Base-by-base conservation (phyloP, 2,113 vertebrate genomes). In the Crotalus horridus region DNA sequence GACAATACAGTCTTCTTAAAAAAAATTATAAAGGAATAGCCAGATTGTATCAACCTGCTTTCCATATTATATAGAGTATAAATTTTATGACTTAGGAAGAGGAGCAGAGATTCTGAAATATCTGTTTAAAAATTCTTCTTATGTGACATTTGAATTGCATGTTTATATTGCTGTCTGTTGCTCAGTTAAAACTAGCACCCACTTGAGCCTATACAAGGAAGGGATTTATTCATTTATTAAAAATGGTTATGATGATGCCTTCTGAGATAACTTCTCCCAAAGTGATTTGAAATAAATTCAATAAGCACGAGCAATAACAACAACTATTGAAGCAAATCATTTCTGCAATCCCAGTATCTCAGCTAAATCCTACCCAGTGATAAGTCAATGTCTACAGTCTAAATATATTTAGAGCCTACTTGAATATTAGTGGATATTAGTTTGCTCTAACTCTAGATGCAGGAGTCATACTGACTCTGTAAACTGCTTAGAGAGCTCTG, bases 101-200 rank as follows among this genome's bases (percentile, higher is more conserved):
- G 58, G 1, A 29, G 90, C 0, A 12, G 26, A 86, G 64, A 29
- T 4, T 74, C 74, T 88, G 15, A 23, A 46, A 2, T 93, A 48
- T 92, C 86, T 89, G 6, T 64, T 92, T 91, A 53, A 92, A 56
- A 87, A 23, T 46, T 86, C 86, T 48, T 21, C 39, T 91, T 93
- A 59, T 94, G n/a, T n/a, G 54, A 54, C 6, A 24, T 92, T 92
- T 94, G 56, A 89, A 81, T 54, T 48, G 59, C 5, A 48, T 91
- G 29, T 10, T 94, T 91, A 10, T 92, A n/a, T 90, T 23, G 1
- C 33, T 54, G 89, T 29, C 51, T 0, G 33, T 74, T n/a, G 53
- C 3, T 90, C 64, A 92, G 24, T 61, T 33, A 26, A 6, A 85
- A 89, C 59, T 21, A 81, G n/a, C 1, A 6, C n/a, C 33, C n/a